Evolutionary conservation across 1,140 invertebrate genomes (phyloP).

Genomic region (Lordiphosa stackelbergi): DNA sequence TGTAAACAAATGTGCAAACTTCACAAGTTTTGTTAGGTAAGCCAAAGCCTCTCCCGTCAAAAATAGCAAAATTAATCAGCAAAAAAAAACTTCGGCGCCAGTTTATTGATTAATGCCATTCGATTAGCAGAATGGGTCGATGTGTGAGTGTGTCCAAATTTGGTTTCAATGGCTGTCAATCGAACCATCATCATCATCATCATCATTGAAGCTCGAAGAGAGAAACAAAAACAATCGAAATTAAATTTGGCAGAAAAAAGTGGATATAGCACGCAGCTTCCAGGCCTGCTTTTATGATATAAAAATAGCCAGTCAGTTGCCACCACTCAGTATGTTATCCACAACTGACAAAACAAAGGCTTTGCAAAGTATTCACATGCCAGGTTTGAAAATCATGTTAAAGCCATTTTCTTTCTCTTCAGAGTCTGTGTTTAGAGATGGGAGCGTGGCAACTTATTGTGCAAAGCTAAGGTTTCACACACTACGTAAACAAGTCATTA

Average conservation of each 20-base stretch:
- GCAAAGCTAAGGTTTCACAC: not conserved
- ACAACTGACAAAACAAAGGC: slow-evolving; percentile 6
- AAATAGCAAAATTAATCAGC: slow-evolving; percentile 68
- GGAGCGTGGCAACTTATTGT: not conserved
- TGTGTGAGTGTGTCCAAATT: slow-evolving; percentile 8
- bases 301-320: slow-evolving; percentile 23
- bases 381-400: slow-evolving; percentile 10
- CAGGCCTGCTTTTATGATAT: slow-evolving; percentile 21
- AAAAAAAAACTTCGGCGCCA: slow-evolving; percentile 53
- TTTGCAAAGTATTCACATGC: slow-evolving; percentile 3
- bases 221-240: slow-evolving; percentile 27
- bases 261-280: slow-evolving; percentile 15
- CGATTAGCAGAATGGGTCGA: slow-evolving; percentile 41
- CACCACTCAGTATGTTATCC: not conserved
- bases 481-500: no score
- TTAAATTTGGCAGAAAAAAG: slow-evolving; percentile 31
- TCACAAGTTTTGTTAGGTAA: slow-evolving; percentile 1
- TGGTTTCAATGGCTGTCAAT: slow-evolving; percentile 14
- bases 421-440: slow-evolving; percentile 2
- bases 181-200: slow-evolving; percentile 8
- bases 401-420: slow-evolving; percentile 9
- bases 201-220: slow-evolving; percentile 8
- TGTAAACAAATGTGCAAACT: slow-evolving; percentile 12
- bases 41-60: slow-evolving; percentile 1
- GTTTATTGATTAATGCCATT: slow-evolving; percentile 67